Evolutionary conservation across 2,113 vertebrate species (phyloP), one percentile per base, ranked within the genome.

Genomic region (Grus americana): DNA sequence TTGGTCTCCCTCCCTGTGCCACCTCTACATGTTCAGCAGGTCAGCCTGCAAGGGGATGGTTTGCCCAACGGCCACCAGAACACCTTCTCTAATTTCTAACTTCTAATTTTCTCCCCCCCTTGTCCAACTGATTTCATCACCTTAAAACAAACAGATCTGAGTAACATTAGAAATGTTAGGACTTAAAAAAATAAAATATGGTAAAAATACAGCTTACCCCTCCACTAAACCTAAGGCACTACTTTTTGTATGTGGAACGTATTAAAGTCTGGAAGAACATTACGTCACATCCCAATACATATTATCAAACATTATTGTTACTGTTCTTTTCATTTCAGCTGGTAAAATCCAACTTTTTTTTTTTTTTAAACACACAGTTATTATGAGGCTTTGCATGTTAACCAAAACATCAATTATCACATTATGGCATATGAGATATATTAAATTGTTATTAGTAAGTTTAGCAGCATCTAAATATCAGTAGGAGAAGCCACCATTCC

Each of bases 311-410:
- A 66, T 92, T 79, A 89, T 62, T 93, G 58, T 92, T 92, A 94
- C 44, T 92, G 42, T 79, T 93, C 52, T 92, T 62, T 83, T 93
- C 26, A 90, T 79, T 95, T 92, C 93, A 86, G 94, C 96, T 97
- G 96, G 89, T 92, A 95, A 95, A 96, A 96, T 96, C 87, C 95
- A 96, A 96, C 90, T 74, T 90, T 42, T 52, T 70, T 65, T 46
- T 84, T 59, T 63, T n/a, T 50, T 42, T 52, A 19, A 66, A 89
- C 50, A 91, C 42, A 95, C 0, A 0, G 50, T 89, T 95, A 92
- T 91, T 83, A 97, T 96, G 96, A 96, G 94, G 93, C 95, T 95
- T 95, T 96, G 94, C 96, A 74, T 93, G 93, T 96, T 95, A 95
- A 97, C 82, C 32, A 75, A 93, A 93, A 93, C 74, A 95, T 88